Evolutionary conservation across 2,113 vertebrate species (phyloP).

Genomic region (Psammodynastes pulverulentus): DNA sequence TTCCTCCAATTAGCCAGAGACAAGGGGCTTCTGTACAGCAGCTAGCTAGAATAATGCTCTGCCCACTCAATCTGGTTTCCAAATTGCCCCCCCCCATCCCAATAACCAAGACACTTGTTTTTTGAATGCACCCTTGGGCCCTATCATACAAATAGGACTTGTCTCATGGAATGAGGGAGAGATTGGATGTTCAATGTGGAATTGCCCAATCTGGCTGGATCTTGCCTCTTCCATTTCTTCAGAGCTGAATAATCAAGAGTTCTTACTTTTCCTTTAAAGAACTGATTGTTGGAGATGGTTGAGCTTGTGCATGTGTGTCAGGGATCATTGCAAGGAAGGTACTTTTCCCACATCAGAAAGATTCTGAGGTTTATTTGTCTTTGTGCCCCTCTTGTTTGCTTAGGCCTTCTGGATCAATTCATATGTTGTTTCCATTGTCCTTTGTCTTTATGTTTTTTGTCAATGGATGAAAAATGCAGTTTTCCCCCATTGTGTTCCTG

Average conservation of each 20-base stretch:
- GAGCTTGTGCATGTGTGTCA: background rate
- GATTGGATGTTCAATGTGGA: background rate
- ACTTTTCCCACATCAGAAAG: background rate
- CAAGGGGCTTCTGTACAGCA: constrained; percentile 32
- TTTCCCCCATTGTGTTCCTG: background rate
- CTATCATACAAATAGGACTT: background rate
- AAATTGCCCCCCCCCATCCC: background rate
- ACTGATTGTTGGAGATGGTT: background rate
- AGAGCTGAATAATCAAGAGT: background rate
- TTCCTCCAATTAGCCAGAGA: constrained; percentile 42
- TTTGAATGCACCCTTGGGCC: background rate
- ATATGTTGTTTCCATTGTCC: background rate
- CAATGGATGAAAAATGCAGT: background rate
- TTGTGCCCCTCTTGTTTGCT: background rate
- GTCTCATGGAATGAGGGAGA: background rate
- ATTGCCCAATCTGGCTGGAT: background rate
- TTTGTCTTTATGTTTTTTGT: background rate
- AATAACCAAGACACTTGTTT: constrained; percentile 13
- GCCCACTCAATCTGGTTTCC: background rate
- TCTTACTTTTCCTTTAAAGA: background rate
- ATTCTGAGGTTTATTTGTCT: background rate
- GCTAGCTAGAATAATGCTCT: background rate
- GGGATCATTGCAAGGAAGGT: background rate
- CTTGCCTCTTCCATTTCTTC: background rate
- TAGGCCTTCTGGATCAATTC: background rate